Percentiles rank a stretch among this genome's conserved stretches.
Evolutionary conservation across 2,888 invertebrate species (phyloP).

Genomic region (Sinotaia quadrata): DNA sequence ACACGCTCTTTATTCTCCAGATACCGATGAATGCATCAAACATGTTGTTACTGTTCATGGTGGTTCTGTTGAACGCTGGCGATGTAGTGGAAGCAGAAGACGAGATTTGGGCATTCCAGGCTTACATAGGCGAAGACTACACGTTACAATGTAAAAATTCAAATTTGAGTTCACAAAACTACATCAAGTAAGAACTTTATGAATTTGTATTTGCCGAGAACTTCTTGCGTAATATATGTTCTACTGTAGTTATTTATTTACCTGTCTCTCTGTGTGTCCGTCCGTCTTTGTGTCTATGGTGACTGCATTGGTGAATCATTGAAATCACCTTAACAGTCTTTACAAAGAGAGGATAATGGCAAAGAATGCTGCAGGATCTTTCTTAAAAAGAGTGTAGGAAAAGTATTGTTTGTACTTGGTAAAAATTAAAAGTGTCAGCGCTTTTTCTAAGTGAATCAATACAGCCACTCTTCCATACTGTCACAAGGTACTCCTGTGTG

Average conservation of each 20-base stretch:
- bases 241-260: neutral
- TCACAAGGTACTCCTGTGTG: no score
- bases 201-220: neutral
- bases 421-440: no score
- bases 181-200: conserved; percentile 13
- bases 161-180: conserved; percentile 16
- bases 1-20: no score
- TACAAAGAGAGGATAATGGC: no score
- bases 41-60: conserved; percentile 1
- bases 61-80: conserved; percentile 1
- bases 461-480: no score
- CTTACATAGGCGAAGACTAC: conserved; percentile 35
- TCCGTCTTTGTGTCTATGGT: neutral
- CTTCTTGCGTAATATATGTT: neutral
- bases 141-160: conserved; percentile 37
- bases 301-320: no score
- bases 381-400: no score
- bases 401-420: no score
- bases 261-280: neutral
- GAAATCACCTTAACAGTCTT: no score
- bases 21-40: neutral
- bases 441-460: no score
- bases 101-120: conserved; percentile 37
- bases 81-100: conserved; percentile 4
- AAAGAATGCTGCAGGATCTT: no score